Evolutionary conservation across 2,888 invertebrate genomes (phyloP).

Genomic region (Chloromyia formosa): DNA sequence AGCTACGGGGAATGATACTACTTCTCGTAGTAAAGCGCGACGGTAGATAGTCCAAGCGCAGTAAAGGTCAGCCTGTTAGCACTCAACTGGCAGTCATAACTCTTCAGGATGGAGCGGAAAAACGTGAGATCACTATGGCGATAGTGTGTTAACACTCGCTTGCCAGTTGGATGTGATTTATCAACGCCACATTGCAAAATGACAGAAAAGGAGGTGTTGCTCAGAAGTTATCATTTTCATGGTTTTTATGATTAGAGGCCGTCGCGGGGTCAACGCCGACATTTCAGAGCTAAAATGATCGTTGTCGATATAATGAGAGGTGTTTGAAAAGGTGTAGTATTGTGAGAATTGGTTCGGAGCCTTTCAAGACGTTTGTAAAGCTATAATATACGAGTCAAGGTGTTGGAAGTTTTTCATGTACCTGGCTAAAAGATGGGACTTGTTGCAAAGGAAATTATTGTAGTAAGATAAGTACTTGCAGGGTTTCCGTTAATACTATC

Average conservation of each 20-base stretch:
- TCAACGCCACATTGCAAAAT: slow-evolving; percentile 44
- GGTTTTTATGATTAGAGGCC: slow-evolving; percentile 33
- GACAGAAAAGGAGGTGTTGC: slow-evolving; percentile 44
- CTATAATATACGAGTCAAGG: too few species aligned
- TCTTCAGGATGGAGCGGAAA: slow-evolving; percentile 41
- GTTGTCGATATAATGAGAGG: not conserved
- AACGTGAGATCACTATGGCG: slow-evolving; percentile 46
- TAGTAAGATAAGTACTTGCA: too few species aligned
- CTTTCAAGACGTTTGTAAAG: too few species aligned
- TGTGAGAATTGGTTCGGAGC: not conserved
- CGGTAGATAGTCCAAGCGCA: slow-evolving; percentile 20
- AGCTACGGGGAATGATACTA: slow-evolving; percentile 18
- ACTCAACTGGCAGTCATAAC: slow-evolving; percentile 24
- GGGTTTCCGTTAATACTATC: too few species aligned
- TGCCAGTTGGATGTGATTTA: slow-evolving; percentile 45
- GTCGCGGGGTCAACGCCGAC: slow-evolving; percentile 28
- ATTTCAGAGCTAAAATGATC: slow-evolving; percentile 21
- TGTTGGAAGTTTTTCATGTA: too few species aligned
- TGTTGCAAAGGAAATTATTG: too few species aligned
- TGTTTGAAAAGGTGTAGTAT: not conserved
- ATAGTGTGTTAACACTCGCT: slow-evolving; percentile 47
- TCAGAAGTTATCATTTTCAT: slow-evolving; percentile 43
- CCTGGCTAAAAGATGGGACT: too few species aligned
- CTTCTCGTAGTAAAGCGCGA: not conserved
- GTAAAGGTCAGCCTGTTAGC: slow-evolving; percentile 39